Evolutionary conservation across 2,888 invertebrate genomes (phyloP), one percentile per base, ranked within the genome.

Genomic region (Drosophila cognata): DNA sequence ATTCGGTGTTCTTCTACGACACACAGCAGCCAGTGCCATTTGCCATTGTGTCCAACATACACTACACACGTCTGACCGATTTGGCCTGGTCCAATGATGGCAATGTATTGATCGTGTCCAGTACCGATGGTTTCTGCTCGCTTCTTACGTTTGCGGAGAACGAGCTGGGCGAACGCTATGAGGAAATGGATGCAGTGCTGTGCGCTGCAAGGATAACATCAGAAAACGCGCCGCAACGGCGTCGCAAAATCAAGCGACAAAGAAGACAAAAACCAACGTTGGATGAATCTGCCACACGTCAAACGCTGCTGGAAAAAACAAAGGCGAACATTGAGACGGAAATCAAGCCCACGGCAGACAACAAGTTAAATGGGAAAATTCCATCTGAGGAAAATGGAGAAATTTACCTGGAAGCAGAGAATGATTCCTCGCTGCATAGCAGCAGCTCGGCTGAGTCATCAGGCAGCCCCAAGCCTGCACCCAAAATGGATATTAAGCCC

Each of bases 51-150:
- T 95, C 96, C 31, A 96, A 97, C 90, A 97, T 98, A 80, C 98
- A 98, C 92, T 98, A 98, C 88, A 97, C 97, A n/a, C 94, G 97
- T 77, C 94, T 98, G 51, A 97, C 97, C 10, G 98, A 98, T 93
- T 89, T 98, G n/a, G 93, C 97, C 0, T 98, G 98, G 98, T 97
- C 98, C 0, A 93, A 94, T 16, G 96, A 98, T 94, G 98, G 98
- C 1, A 93, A 94, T 69, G 93, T 96, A 62, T 93, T 98, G 67
- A 94, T 97, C 8, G 96, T 96, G 0, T 97, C 97, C 4, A 98
- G 98, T 18, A 97, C 97, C 0, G 98, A 98, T 94, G 98, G 98
- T 2, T 98, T 96, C 92, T 97, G 97, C 92, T 96, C 98, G 0
- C 94, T 98, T 60, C 94, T 98, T 29, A 95, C 95, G n/a, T 97